Evolutionary conservation across 2,113 vertebrate genomes (phyloP).

Genomic region (Bubo scandiacus): DNA sequence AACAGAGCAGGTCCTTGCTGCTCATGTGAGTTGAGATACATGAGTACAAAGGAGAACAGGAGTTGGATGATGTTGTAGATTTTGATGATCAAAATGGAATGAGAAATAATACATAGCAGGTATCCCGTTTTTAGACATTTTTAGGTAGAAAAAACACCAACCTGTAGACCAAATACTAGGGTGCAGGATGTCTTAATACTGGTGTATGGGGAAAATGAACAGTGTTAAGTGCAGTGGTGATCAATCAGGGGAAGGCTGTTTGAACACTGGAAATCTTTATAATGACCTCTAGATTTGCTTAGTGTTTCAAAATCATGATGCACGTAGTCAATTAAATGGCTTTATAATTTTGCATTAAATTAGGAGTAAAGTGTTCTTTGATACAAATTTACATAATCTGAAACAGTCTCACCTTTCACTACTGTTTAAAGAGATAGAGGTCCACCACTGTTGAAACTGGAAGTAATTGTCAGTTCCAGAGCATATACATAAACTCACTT

Average conservation of each 20-base stretch:
- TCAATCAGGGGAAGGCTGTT: neutral
- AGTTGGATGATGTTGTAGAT: neutral
- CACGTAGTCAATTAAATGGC: fast-evolving
- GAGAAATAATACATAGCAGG: neutral
- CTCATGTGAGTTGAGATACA: fast-evolving
- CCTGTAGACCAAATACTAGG: neutral
- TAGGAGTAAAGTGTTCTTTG: neutral
- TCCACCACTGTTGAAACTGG: neutral
- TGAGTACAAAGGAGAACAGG: neutral
- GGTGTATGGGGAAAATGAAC: neutral
- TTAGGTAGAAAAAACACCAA: neutral
- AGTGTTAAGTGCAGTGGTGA: neutral
- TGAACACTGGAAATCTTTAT: neutral
- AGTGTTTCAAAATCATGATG: neutral
- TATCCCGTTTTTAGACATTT: neutral
- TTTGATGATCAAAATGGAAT: neutral
- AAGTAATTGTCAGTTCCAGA: neutral
- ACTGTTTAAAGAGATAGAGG: neutral
- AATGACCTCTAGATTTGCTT: neutral
- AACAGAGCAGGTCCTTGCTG: neutral
- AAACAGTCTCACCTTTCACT: neutral
- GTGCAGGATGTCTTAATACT: neutral
- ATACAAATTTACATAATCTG: neutral
- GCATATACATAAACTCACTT: neutral
- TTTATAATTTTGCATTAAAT: neutral